phyloP scores from a whole-genome alignment of 2,113 vertebrate genomes.

The Rhagologus leucostigma region DNA sequence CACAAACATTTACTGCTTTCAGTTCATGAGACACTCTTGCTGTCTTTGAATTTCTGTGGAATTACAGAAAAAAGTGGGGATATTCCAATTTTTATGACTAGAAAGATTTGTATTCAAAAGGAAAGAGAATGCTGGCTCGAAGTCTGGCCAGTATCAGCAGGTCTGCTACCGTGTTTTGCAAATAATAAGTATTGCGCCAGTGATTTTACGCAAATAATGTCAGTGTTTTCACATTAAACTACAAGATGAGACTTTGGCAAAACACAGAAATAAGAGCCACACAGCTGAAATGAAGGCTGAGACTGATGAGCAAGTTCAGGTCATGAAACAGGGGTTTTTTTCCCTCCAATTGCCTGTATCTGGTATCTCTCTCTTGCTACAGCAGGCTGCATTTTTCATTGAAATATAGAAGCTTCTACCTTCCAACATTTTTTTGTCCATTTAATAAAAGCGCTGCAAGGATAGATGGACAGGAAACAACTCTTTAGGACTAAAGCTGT shows the following conservation, averaged over 20 bases:
- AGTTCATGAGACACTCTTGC: background rate
- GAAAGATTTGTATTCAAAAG: background rate
- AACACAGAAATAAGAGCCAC: background rate
- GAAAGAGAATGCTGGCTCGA: background rate
- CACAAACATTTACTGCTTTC: background rate
- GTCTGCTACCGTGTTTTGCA: background rate
- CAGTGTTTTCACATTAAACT: background rate
- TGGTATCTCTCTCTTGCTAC: slow-evolving; percentile 2
- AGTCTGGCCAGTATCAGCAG: background rate
- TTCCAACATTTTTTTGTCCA: background rate
- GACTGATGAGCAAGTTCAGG: slow-evolving; percentile 31
- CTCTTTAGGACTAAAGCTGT: background rate
- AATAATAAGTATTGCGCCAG: background rate
- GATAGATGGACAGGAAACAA: background rate
- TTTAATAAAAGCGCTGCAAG: background rate
- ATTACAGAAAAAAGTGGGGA: background rate
- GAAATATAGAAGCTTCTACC: background rate
- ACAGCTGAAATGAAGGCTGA: slow-evolving; percentile 4
- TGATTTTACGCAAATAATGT: background rate
- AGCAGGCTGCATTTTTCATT: slow-evolving; percentile 11
- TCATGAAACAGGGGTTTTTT: background rate
- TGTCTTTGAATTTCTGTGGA: background rate
- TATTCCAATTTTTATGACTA: background rate
- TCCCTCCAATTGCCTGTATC: background rate
- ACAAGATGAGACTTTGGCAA: background rate